Percentiles rank a stretch among this genome's conserved stretches.
These are phyloP conservation scores for Bhutanitis thaidina DNA, from an alignment of 2,888 invertebrate genomes.

Conservation along the genomic window DNA sequence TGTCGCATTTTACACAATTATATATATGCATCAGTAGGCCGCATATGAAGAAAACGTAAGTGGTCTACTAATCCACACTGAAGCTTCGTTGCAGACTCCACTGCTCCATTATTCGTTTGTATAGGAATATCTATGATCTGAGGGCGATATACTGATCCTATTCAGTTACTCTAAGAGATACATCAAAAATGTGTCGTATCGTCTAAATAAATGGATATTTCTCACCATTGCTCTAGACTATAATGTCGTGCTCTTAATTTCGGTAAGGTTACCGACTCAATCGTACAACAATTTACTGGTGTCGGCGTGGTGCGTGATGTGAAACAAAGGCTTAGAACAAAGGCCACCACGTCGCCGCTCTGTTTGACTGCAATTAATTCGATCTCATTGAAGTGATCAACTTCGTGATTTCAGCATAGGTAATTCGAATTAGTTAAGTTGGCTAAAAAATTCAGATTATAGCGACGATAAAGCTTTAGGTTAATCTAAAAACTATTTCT, in stretches of 20 bases:
- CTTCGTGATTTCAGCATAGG: constrained; percentile 8
- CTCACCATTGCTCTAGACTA: constrained; percentile 24
- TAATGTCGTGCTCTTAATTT: constrained; percentile 54
- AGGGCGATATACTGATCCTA: too few relatives aligned
- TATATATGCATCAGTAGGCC: too few relatives aligned
- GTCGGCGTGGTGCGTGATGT: constrained; percentile 38
- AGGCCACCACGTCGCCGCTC: constrained; percentile 29
- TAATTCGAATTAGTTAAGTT: not conserved
- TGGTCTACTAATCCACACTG: too few relatives aligned
- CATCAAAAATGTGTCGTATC: not conserved
- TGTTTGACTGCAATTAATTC: constrained; percentile 24
- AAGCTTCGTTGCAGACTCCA: too few relatives aligned
- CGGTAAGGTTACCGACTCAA: constrained; percentile 52
- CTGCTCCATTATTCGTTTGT: too few relatives aligned
- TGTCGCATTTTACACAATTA: too few relatives aligned
- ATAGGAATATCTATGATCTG: too few relatives aligned
- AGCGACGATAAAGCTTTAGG: too few relatives aligned
- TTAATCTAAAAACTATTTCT: too few relatives aligned
- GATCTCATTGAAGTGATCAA: constrained; percentile 21
- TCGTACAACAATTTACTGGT: constrained; percentile 36
- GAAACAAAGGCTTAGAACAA: constrained; percentile 41
- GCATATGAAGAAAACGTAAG: too few relatives aligned
- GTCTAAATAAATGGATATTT: constrained; percentile 32
- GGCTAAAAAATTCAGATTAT: too few relatives aligned
- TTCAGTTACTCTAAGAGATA: too few relatives aligned